Percentiles rank a stretch among this genome's conserved stretches.
These are phyloP conservation scores for Aplochiton taeniatus DNA, from an alignment of 2,797 vertebrate genomes.

Conservation along the genomic window DNA sequence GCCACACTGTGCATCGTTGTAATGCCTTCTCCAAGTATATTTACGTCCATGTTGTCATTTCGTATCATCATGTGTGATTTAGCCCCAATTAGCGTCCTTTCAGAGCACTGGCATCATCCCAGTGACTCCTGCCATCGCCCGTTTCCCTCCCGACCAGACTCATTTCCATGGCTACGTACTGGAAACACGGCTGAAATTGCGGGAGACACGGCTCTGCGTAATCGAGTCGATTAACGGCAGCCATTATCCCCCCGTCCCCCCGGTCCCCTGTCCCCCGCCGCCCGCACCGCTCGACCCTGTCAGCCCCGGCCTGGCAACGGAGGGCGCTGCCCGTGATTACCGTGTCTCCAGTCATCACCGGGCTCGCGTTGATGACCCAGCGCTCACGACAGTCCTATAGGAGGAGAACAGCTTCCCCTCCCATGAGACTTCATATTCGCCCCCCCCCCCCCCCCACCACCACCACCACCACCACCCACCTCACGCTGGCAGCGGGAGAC, in stretches of 20 bases:
- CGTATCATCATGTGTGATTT: conserved; percentile 28
- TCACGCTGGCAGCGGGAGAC: conserved; percentile 27
- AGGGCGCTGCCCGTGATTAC: conserved; percentile 76
- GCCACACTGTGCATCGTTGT: not conserved
- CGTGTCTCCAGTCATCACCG: conserved; percentile 74
- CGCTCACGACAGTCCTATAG: not conserved
- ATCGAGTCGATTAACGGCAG: conserved; percentile 75
- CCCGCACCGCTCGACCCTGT: conserved; percentile 62
- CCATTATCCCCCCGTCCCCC: conserved; percentile 69
- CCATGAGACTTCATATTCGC: not conserved
- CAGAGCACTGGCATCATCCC: conserved; percentile 12
- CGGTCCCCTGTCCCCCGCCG: conserved; percentile 56
- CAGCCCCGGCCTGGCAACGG: conserved; percentile 67
- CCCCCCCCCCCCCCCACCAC: not conserved
- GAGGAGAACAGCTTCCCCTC: not conserved
- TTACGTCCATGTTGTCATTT: conserved; percentile 6
- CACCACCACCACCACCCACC: not conserved
- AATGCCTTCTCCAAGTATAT: not conserved
- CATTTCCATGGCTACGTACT: conserved; percentile 64
- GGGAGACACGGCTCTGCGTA: conserved; percentile 66
- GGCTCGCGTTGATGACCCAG: conserved; percentile 43
- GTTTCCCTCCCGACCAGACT: conserved; percentile 36
- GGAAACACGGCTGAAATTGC: conserved; percentile 63
- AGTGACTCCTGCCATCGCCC: conserved; percentile 12
- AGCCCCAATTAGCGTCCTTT: conserved; percentile 29